A percentile compares a stretch with the other conserved stretches of the same genome.
Evolutionary conservation across 2,113 vertebrate species (phyloP).

Genomic region (Mormoops blainvillei): DNA sequence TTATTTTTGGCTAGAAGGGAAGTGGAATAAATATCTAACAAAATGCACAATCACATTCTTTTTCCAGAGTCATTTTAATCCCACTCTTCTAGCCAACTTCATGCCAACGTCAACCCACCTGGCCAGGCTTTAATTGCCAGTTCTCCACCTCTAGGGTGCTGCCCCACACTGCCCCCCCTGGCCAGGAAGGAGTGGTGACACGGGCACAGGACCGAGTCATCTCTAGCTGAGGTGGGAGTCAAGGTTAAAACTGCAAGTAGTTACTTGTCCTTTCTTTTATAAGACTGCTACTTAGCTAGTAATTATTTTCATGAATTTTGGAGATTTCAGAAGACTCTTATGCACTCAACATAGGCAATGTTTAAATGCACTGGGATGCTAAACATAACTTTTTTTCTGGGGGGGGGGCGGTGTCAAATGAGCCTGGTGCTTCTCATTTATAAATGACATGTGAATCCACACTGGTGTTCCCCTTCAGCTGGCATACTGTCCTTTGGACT

Average conservation of each 20-base stretch:
- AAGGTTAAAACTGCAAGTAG: neutral
- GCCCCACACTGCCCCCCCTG: neutral
- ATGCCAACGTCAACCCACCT: neutral
- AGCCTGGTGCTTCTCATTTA: slow-evolving; percentile 66
- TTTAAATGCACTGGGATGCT: slow-evolving; percentile 45
- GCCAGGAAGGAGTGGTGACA: neutral
- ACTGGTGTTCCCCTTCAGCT: slow-evolving; percentile 41
- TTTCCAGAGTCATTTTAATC: neutral
- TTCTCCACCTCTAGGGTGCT: neutral
- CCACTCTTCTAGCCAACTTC: neutral
- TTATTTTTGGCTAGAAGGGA: neutral
- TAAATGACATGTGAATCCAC: slow-evolving; percentile 19
- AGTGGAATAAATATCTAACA: slow-evolving; percentile 23
- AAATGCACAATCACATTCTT: neutral
- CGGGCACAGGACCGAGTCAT: rapidly evolving
- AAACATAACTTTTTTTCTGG: rapidly evolving
- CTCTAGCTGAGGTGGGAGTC: neutral
- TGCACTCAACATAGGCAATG: slow-evolving; percentile 66
- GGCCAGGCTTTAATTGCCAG: neutral
- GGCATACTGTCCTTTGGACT: slow-evolving; percentile 16
- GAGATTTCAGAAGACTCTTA: neutral
- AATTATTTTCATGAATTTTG: neutral
- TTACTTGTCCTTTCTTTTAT: neutral
- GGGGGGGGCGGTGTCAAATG: no score
- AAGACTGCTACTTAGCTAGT: neutral